Conservation (phyloP, 2,888 invertebrate species). For the Malachius bipustulatus region DNA sequence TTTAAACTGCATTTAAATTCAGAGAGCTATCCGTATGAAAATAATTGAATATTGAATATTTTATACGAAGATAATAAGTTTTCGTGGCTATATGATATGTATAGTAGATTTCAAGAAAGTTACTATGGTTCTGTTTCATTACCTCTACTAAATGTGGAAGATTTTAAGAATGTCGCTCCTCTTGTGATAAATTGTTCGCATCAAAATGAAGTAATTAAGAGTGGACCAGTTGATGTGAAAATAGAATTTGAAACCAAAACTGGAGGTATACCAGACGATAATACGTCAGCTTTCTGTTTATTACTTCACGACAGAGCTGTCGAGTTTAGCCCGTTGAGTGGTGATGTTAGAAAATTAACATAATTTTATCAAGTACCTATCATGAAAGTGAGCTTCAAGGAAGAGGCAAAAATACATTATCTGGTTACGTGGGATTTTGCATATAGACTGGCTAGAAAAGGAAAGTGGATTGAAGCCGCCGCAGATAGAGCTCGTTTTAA, state of each 20-base stretch:
- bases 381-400: too few relatives aligned
- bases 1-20: constrained; percentile 29
- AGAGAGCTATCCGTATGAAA: constrained; percentile 29
- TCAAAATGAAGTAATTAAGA: constrained; percentile 22
- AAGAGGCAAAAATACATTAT: too few relatives aligned
- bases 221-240: constrained; percentile 21
- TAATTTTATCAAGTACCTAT: neutral
- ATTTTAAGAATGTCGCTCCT: constrained; percentile 21
- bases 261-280: constrained; percentile 18
- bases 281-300: constrained; percentile 23
- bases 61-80: constrained; percentile 21
- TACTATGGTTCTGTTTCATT: constrained; percentile 30
- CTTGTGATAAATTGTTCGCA: constrained; percentile 23
- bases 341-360: constrained; percentile 11
- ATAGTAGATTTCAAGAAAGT: constrained; percentile 20
- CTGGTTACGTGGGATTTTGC: too few relatives aligned
- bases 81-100: constrained; percentile 22
- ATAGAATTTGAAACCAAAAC: constrained; percentile 22
- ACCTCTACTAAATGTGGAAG: constrained; percentile 14
- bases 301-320: constrained; percentile 21
- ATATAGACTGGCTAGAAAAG: too few relatives aligned
- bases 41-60: constrained; percentile 24
- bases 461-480: too few relatives aligned
- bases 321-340: constrained; percentile 20
- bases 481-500: too few relatives aligned